phyloP scores from a whole-genome alignment of 1,140 invertebrate genomes.

The Yoshiicerus persimilis region DNA sequence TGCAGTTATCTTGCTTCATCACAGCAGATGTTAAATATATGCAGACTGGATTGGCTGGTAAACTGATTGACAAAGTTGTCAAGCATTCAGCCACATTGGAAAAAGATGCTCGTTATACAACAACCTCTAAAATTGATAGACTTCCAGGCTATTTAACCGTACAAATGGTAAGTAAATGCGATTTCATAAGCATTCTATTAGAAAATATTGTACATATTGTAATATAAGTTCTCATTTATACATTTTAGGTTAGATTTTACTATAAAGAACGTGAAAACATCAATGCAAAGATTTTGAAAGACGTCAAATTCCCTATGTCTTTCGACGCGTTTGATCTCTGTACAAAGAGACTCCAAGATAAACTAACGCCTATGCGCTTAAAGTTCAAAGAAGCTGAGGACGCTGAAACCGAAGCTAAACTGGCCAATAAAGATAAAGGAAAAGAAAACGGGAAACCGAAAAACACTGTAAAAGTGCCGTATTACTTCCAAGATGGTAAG shows the following conservation, averaged over 20 bases:
- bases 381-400: conserved; percentile 88
- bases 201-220: too few relatives aligned
- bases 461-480: conserved; percentile 64
- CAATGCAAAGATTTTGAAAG: conserved; percentile 97
- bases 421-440: conserved; percentile 52
- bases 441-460: conserved; percentile 56
- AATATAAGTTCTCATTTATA: background rate
- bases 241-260: conserved; percentile 85
- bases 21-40: conserved; percentile 97
- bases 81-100: conserved; percentile 87
- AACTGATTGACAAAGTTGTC: conserved; percentile 91
- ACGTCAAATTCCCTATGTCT: conserved; percentile 95
- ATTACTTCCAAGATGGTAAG: conserved; percentile 78
- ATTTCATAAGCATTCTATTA: too few relatives aligned
- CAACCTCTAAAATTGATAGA: conserved; percentile 90
- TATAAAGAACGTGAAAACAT: conserved; percentile 96
- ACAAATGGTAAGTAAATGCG: conserved; percentile 81
- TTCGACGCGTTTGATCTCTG: conserved; percentile 97
- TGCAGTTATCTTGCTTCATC: conserved; percentile 98
- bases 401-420: conserved; percentile 60
- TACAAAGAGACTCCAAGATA: conserved; percentile 79
- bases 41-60: conserved; percentile 69
- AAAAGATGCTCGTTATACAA: conserved; percentile 88
- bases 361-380: conserved; percentile 80
- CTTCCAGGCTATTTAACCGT: conserved; percentile 95